These are phyloP conservation scores for Zoroaster sp. DNA, from an alignment of 53 echinoderm and acorn worm genomes.

Conservation along the genomic window DNA sequence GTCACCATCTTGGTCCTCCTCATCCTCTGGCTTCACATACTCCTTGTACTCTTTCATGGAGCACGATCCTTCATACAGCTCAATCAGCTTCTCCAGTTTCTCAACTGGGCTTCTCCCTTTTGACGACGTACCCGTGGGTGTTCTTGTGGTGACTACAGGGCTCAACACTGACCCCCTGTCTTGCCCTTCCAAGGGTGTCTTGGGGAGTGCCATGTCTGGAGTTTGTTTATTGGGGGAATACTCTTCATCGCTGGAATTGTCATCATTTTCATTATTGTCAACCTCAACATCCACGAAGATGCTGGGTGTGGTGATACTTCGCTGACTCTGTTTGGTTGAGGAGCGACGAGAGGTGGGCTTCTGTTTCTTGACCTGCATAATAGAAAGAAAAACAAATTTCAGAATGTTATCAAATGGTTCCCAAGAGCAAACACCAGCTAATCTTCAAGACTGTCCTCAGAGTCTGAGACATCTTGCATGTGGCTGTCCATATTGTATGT, in stretches of 20 bases:
- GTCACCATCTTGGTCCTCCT: background rate
- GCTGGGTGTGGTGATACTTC: conserved; percentile 73
- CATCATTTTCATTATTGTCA: background rate
- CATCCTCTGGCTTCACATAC: conserved; percentile 62
- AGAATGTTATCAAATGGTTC: background rate
- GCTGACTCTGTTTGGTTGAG: conserved; percentile 78
- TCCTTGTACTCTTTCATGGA: conserved; percentile 68
- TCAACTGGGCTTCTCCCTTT: conserved; percentile 82
- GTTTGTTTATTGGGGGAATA: conserved; percentile 30
- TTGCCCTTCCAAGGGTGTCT: conserved; percentile 56
- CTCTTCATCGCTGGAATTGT: conserved; percentile 75
- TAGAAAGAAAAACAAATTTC: background rate
- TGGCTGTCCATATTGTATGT: too few relatives aligned
- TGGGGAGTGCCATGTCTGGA: conserved; percentile 69
- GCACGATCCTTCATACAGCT: conserved; percentile 78
- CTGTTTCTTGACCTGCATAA: conserved; percentile 40
- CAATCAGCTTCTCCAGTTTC: conserved; percentile 92
- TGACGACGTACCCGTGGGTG: conserved; percentile 8
- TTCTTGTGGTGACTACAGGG: background rate
- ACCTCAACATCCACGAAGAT: conserved; percentile 32
- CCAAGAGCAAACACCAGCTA: background rate
- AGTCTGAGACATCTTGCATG: too few relatives aligned
- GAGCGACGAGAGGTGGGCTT: conserved; percentile 52
- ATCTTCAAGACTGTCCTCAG: too few relatives aligned
- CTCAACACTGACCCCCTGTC: conserved; percentile 19